These are phyloP conservation scores for Elysia chlorotica DNA, from an alignment of 1,140 invertebrate species.

Conservation along the genomic window DNA sequence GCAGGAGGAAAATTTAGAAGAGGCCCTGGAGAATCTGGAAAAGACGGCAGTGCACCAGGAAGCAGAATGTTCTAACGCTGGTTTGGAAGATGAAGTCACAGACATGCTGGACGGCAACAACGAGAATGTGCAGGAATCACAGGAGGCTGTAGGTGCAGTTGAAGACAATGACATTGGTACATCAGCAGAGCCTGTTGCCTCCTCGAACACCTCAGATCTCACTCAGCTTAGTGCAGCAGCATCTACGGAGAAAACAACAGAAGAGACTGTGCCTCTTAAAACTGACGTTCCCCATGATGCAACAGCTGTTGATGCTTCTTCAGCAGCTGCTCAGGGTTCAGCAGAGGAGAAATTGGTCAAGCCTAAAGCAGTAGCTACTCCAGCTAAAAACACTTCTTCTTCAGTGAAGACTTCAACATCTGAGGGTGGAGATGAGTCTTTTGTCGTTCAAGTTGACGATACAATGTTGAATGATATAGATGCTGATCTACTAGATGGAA, in stretches of 20 bases:
- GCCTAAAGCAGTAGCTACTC: conserved; percentile 6
- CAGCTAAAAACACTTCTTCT: conserved; percentile 13
- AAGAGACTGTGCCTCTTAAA: neutral
- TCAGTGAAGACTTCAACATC: conserved; percentile 1
- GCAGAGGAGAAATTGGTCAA: neutral
- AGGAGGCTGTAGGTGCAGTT: conserved; percentile 1
- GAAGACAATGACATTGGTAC: too few relatives aligned
- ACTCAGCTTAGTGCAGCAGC: too few relatives aligned
- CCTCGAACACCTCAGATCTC: too few relatives aligned
- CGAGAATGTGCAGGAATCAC: neutral
- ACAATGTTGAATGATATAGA: conserved; percentile 57
- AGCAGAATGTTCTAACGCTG: conserved; percentile 16
- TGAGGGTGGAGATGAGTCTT: conserved; percentile 41
- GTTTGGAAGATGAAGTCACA: conserved; percentile 9
- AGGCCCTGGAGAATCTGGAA: conserved; percentile 45
- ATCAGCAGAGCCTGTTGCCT: too few relatives aligned
- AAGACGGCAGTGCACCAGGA: conserved; percentile 20
- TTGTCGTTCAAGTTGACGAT: conserved; percentile 59
- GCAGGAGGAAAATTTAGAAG: conserved; percentile 18
- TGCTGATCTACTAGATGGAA: conserved; percentile 41
- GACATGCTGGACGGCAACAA: neutral
- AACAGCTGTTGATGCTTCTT: conserved; percentile 1
- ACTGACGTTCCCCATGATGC: neutral
- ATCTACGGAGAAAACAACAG: neutral
- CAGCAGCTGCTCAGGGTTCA: neutral